Base-by-base conservation (phyloP, 2,797 vertebrate genomes). In the Oreochromis grahami region DNA sequence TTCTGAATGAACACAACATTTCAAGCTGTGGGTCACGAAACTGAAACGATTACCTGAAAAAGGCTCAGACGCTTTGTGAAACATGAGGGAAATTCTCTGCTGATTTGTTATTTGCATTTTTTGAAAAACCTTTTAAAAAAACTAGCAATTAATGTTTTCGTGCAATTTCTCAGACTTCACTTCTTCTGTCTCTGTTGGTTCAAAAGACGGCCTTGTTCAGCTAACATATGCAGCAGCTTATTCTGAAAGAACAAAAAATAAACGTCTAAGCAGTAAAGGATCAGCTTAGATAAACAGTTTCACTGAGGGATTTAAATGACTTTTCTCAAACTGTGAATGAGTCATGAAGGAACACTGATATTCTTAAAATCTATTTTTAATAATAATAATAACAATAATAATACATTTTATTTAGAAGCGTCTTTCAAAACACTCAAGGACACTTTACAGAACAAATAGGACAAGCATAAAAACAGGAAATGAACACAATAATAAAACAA, bases 61-160 rank as follows among this genome's bases (percentile, higher is more conserved):
- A 26, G 13, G 3, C 65, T 43, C 24, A 45, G 26, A 45, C 9
- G 5, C 21, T 26, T 45, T 29, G 38, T 43, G 41, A 45, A 70
- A 45, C 21, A 70, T 11, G 21, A 8, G n/a, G 21, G 24, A 26
- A 65, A 70, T 26, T 70, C 41, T 72, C 14, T 29, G 65, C 5
- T 11, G 38, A 45, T 45, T 72, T 26, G 3, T 43, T 43, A 68
- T 68, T 68, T 15, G 3, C 13, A 26, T 43, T 70, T 17, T 26
- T 36, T 1, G 0, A n/a, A 63, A 43, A 70, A 17, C 2, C 65
- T 15, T 70, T 4, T 0, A 24, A 45, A 70, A 21, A n/a, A 1
- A 1, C 13, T 29, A 72, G 26, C 41, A 48, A 43, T 17, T 8
- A 72, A 17, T 26, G 1, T 72, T 48, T 2, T 19, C 0, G 4